Base-by-base conservation (phyloP, 2,113 vertebrate genomes). In the Macrotis lagotis region DNA sequence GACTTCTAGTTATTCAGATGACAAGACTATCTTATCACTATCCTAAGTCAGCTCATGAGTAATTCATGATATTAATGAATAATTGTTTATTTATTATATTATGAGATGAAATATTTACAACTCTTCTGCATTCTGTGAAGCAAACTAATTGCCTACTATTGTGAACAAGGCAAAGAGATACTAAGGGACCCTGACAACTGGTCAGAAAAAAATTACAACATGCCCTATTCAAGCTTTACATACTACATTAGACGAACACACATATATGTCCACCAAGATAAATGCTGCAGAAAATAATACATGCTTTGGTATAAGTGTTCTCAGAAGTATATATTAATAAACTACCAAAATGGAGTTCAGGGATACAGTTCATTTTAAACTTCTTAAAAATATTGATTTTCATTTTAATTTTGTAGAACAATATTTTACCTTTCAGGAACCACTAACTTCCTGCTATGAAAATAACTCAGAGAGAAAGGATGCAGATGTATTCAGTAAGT, bases 351-450 rank as follows among this genome's bases (percentile, higher is more conserved):
- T 19, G 96, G 97, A n/a, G 44, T 66, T 89, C n/a, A 96, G 31
- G 52, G 47, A 3, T 44, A 93, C 55, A 96, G 89, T 95, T 97
- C 74, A 94, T 96, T 96, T 96, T 96, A 95, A 94, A 93, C 48
- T 24, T 94, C 47, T 94, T 95, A 93, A 96, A 97, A 95, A 97
- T 96, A 94, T 94, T 51, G 28, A 96, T 93, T 91, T 93, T 96
- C 25, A 7, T 93, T 97, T 96, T 89, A 97, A 96, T 90, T 90
- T 94, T 93, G 92, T 26, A 95, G 93, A 97, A 22, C 7, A 89
- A 48, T 25, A 93, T 93, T 94, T 94, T 94, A 92, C 89, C 11
- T 96, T 95, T 96, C 19, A 89, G 90, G 92, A 94, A 90, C 26
- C 0, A 49, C 51, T 26, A 47, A 95, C 25, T 50, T 94, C 52